Conservation (phyloP, 2,113 vertebrate genomes). For the Pangasianodon hypophthalmus region DNA sequence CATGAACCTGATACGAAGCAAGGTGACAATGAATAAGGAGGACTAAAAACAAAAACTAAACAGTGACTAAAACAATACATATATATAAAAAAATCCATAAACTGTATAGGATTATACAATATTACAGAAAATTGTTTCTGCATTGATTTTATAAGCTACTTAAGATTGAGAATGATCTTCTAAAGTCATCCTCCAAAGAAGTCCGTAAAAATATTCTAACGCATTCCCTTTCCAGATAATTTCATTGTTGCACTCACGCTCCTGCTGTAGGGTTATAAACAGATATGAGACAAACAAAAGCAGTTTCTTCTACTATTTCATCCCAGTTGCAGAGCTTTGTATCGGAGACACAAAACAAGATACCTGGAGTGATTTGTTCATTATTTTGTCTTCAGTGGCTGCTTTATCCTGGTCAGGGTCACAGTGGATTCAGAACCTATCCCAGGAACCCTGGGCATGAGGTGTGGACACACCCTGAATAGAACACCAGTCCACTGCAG, state of each 20-base stretch:
- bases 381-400: neutral
- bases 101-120: neutral
- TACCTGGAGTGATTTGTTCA: neutral
- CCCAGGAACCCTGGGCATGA: neutral
- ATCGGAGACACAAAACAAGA: neutral
- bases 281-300: neutral
- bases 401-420: neutral
- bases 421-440: neutral
- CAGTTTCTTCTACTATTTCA: neutral
- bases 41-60: too few relatives aligned
- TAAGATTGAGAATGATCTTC: neutral
- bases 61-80: too few relatives aligned
- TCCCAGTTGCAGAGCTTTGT: neutral
- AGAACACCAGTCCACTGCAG: neutral
- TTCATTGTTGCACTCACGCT: neutral
- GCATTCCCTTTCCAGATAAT: neutral
- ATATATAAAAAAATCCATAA: neutral
- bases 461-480: neutral
- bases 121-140: neutral
- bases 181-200: neutral
- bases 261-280: neutral
- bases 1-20: neutral
- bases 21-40: neutral
- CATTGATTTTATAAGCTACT: neutral
- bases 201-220: neutral